Evolutionary conservation across 2,797 vertebrate genomes (phyloP).

Genomic region (Poeciliopsis turneri): DNA sequence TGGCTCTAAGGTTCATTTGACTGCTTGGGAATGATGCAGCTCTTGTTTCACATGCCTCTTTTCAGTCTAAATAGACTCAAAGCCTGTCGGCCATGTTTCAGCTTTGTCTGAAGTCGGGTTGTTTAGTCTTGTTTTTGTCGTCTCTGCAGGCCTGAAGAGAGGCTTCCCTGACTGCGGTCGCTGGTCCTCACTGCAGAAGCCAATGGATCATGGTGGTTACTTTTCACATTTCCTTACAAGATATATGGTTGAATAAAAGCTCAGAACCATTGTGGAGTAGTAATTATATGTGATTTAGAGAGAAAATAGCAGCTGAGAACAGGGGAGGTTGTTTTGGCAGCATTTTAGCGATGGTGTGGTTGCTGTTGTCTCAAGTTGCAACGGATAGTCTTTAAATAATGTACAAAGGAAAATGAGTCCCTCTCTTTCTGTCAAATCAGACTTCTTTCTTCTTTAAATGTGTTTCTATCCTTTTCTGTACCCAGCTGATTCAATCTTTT

Average conservation of each 20-base stretch:
- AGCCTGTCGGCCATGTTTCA: conserved; percentile 1
- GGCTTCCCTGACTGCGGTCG: conserved; percentile 12
- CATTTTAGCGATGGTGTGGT: not conserved
- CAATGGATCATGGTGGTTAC: conserved; percentile 76
- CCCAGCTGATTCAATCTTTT: conserved; percentile 6
- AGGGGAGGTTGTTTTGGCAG: not conserved
- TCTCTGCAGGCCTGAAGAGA: conserved; percentile 41
- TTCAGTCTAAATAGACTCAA: conserved; percentile 16
- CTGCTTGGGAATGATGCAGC: conserved; percentile 58
- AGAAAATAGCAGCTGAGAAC: not conserved
- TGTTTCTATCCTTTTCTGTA: not conserved
- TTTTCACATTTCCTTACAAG: not conserved
- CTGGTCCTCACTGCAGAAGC: conserved; percentile 40
- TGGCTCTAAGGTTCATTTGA: conserved; percentile 28
- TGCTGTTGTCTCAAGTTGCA: conserved; percentile 24
- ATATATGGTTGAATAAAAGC: not conserved
- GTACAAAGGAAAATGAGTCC: conserved; percentile 1
- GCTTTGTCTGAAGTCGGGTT: not conserved
- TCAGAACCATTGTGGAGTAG: not conserved
- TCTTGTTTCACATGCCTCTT: conserved; percentile 52
- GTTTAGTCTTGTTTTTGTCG: conserved; percentile 8
- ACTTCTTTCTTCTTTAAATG: not conserved
- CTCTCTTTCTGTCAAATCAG: not conserved
- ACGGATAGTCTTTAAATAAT: conserved; percentile 1
- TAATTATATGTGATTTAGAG: not conserved